Conservation (phyloP, 1,140 invertebrate genomes). For the Adoxophyes honmai region DNA sequence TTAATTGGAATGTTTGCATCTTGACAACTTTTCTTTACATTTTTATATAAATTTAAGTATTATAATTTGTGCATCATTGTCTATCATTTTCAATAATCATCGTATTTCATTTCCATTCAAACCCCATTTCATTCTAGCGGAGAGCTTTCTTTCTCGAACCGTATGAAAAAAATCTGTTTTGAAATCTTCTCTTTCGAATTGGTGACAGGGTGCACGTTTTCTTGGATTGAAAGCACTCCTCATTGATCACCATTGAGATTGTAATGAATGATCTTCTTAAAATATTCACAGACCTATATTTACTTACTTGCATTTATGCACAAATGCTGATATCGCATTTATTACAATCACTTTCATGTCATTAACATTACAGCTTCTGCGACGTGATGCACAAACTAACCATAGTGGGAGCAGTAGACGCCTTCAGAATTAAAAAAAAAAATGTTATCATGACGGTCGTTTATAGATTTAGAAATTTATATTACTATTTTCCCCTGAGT, state of each 20-base stretch:
- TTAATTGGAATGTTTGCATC: conserved; percentile 75
- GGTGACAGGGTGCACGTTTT: conserved; percentile 74
- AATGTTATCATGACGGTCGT: no score
- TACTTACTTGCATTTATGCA: conserved; percentile 20
- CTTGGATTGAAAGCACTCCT: conserved; percentile 68
- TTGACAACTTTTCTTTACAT: conserved; percentile 72
- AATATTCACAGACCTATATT: neutral
- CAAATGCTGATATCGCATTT: conserved; percentile 42
- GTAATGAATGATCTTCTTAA: conserved; percentile 49
- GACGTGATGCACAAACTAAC: conserved; percentile 68
- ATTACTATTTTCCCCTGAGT: conserved; percentile 7
- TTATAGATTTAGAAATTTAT: no score
- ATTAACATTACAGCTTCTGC: conserved; percentile 66
- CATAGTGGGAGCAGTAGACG: conserved; percentile 46
- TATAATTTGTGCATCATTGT: conserved; percentile 58
- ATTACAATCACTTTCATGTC: conserved; percentile 60
- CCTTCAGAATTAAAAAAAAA: no score
- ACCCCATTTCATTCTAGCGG: conserved; percentile 72
- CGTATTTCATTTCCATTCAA: conserved; percentile 65
- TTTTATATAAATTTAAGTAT: conserved; percentile 43
- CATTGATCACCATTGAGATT: conserved; percentile 51
- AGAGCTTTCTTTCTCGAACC: conserved; percentile 59
- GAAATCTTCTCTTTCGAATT: conserved; percentile 25
- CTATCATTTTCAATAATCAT: conserved; percentile 46
- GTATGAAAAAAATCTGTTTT: conserved; percentile 26